phyloP scores from a whole-genome alignment of 2,797 vertebrate species.

The Anguilla pacifica region DNA sequence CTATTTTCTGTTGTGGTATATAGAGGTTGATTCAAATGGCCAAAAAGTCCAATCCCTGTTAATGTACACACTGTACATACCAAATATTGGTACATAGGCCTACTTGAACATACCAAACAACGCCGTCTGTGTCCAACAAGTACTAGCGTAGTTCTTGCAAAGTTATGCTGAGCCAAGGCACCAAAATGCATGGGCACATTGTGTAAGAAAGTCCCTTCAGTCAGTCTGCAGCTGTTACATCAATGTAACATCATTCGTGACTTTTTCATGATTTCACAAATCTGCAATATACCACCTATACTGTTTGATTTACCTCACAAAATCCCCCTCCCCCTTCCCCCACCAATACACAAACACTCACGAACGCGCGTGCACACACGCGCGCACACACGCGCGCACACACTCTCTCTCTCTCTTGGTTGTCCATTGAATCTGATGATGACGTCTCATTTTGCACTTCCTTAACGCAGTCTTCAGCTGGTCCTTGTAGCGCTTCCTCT shows the following conservation, averaged over 20 bases:
- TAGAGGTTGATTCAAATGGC: background rate
- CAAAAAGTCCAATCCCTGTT: background rate
- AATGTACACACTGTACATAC: background rate
- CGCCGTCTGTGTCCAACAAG: background rate
- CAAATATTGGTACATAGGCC: background rate
- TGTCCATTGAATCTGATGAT: too few species aligned
- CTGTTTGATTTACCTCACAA: background rate
- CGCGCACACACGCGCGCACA: too few species aligned
- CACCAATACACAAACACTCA: background rate
- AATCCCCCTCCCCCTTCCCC: background rate
- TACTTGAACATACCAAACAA: background rate
- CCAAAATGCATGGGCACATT: background rate
- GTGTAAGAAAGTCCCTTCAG: background rate
- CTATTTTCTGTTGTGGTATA: background rate
- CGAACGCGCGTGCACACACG: background rate
- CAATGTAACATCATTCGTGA: background rate
- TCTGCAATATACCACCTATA: background rate
- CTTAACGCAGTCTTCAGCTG: background rate
- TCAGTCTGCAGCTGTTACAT: background rate
- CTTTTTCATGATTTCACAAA: background rate
- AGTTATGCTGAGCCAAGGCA: slow-evolving; percentile 5
- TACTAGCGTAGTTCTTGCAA: background rate
- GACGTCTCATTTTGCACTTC: background rate
- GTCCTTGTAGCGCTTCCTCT: too few species aligned
- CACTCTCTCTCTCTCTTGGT: too few species aligned